Base-by-base conservation (phyloP, 35 echinoderm and acorn worm species). In the Ptychodera flava region DNA sequence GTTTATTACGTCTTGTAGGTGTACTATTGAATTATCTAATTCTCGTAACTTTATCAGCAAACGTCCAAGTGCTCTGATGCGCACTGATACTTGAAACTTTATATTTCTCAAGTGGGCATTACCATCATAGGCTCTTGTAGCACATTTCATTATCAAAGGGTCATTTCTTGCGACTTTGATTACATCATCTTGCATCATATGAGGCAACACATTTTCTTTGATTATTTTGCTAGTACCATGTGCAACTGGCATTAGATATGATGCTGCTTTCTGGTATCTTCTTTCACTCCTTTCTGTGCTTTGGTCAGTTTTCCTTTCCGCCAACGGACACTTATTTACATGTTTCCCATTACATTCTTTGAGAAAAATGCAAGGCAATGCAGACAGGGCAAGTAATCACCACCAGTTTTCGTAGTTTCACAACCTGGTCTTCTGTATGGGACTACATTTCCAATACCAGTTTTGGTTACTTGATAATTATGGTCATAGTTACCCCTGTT, bases 401-500 rank as follows among this genome's bases (percentile, higher is more conserved):
- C n/a, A n/a, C n/a, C n/a, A n/a, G n/a, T n/a, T n/a, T n/a, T n/a
- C n/a, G n/a, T n/a, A n/a, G n/a, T n/a, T n/a, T n/a, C n/a, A n/a
- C 85, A 52, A 86, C 52, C 35, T 76, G 85, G 22, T 52, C 37
- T 28, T 76, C 85, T 15, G 53, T 86, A 28, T 36, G 35, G 31
- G n/a, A 28, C n/a, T n/a, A n/a, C n/a, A n/a, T n/a, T n/a, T n/a
- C n/a, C n/a, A n/a, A n/a, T n/a, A n/a, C n/a, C n/a, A 27, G 35
- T 38, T 28, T 38, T 38, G 1, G 75, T 16, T 0, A 85, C 83
- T 0, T 28, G 29, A 38, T 52, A 76, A 31, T 86, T 86, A 38
- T 86, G 85, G 31, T 86, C 85, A 78, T 86, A 86, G 33, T 86
- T 29, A 30, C 85, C 37, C 0, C 32, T 38, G 30, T 86, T 86